Base-by-base conservation (phyloP, 2,888 invertebrate species). In the Tipula confusa region DNA sequence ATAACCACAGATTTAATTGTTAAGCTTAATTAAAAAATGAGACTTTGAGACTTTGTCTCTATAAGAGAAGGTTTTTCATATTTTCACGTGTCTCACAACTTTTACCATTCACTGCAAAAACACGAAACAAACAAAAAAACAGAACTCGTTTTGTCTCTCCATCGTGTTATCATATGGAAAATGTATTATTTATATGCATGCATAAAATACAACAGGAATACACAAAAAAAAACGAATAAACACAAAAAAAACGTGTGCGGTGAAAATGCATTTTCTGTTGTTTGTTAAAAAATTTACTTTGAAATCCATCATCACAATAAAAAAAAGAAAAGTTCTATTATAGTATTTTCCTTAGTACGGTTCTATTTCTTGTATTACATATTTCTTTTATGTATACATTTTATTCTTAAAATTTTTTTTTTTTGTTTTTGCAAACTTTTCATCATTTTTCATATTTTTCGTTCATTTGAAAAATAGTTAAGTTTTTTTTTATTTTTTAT, bases 361-460 rank as follows among this genome's bases (percentile, higher is more conserved):
- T 64, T 64, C 64, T 24, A 24, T 64, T 7, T 64, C 64, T 64
- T 64, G 64, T 64, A 24, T 64, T 64, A 64, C 64, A 64, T 24
- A 64, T 64, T 24, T 64, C 24, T 64, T 64, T 64, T 64, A 64
- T 64, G 64, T 64, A 64, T n/a, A 43, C 3, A 15, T 64, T 64
- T 24, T 64, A 64, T 24, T 64, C 64, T 64, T 64, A 64, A 9
- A 13, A 24, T 0, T 11, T 64, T 43, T 43, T 43, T 43, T 15
- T 43, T n/a, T n/a, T n/a, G n/a, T n/a, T 64, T 64, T 18, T 64
- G 24, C 24, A 64, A 64, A 64, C 64, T 64, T 64, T 64, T 64
- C 64, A 64, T 64, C 64, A 64, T 64, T 64, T 64, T 64, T 64
- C 64, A 64, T 64, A 64, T 64, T 64, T 64, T 64, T 64, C 64